phyloP scores from a whole-genome alignment of 2,888 invertebrate genomes.

The Ischnura elegans region DNA sequence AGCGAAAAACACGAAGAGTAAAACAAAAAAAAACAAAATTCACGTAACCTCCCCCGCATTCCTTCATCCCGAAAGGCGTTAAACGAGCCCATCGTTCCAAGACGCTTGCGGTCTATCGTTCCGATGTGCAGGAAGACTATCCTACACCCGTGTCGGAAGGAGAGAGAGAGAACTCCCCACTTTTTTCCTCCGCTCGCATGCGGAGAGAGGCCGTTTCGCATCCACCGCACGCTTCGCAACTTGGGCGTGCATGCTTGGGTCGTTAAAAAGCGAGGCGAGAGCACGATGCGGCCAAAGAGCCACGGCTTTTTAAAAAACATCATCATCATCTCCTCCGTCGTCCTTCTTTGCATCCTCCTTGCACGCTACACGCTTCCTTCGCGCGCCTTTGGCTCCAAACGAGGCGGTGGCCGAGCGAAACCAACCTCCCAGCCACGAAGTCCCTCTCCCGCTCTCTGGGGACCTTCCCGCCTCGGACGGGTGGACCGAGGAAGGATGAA shows the following conservation, averaged over 20 bases:
- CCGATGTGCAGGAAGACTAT: background rate
- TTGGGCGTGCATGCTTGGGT: background rate
- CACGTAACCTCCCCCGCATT: background rate
- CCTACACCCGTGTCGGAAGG: background rate
- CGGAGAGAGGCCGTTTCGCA: background rate
- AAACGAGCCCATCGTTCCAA: background rate
- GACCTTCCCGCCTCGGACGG: background rate
- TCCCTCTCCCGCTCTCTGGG: too few species aligned
- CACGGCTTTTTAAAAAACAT: background rate
- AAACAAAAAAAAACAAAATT: background rate
- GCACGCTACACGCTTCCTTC: slow-evolving; percentile 30
- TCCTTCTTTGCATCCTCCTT: background rate
- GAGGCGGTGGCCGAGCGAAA: background rate
- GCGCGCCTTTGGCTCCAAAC: slow-evolving; percentile 38
- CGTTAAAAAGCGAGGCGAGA: background rate
- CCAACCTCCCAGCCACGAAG: background rate
- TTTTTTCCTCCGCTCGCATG: background rate
- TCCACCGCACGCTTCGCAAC: slow-evolving; percentile 16
- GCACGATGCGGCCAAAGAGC: background rate
- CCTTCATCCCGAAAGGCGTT: background rate
- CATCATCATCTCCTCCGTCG: background rate
- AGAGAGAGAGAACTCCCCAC: background rate
- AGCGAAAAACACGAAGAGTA: background rate
- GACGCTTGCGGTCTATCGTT: slow-evolving; percentile 18
- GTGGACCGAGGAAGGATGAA: background rate